Percentiles rank a stretch among this genome's conserved stretches.
These are phyloP conservation scores for Parnassius orleans DNA, from an alignment of 2,888 invertebrate genomes.

Conservation along the genomic window DNA sequence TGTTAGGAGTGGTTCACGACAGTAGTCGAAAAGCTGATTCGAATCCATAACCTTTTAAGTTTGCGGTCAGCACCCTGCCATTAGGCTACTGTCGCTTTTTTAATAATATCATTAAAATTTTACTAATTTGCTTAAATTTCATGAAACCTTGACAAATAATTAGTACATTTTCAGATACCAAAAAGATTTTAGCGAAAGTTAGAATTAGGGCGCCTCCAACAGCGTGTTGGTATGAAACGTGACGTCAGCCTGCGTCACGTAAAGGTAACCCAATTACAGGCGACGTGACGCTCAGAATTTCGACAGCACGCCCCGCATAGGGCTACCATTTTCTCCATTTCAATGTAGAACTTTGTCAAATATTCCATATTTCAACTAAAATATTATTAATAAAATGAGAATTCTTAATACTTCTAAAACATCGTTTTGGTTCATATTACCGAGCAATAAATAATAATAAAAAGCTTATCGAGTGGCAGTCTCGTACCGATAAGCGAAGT, in stretches of 20 bases:
- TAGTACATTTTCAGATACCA: conserved; percentile 26
- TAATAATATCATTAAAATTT: background rate
- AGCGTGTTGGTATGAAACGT: conserved; percentile 56
- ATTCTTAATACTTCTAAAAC: no score
- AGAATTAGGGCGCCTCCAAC: conserved; percentile 74
- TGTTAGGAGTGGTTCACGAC: no score
- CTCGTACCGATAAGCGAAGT: no score
- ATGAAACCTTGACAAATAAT: conserved; percentile 2
- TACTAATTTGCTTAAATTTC: background rate
- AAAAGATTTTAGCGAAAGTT: conserved; percentile 56
- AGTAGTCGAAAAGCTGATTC: no score
- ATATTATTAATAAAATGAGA: no score
- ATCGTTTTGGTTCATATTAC: no score
- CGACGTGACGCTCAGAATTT: conserved; percentile 71
- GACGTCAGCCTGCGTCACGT: conserved; percentile 67
- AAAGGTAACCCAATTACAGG: conserved; percentile 77
- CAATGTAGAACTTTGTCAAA: background rate
- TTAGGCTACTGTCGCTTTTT: background rate
- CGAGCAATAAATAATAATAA: no score
- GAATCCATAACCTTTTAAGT: no score
- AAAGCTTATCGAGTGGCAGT: no score
- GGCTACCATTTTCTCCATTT: conserved; percentile 27
- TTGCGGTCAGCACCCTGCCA: no score
- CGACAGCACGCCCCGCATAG: conserved; percentile 54
- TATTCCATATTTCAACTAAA: no score